A percentile compares a stretch with the other conserved stretches of the same genome.
Conservation (phyloP, 2,888 invertebrate species). For the Metellina segmentata region DNA sequence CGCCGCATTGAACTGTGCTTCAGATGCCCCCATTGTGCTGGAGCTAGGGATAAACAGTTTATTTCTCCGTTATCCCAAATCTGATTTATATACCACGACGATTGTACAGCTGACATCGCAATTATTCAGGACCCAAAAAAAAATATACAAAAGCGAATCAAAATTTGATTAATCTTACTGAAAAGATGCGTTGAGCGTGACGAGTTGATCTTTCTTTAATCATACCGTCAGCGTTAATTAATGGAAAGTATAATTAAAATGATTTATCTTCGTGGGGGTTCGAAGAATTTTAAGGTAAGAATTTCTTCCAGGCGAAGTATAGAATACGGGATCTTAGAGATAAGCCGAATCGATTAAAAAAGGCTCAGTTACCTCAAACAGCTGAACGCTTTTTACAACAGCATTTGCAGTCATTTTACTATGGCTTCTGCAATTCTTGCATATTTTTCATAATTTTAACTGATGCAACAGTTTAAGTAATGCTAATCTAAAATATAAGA, state of each 20-base stretch:
- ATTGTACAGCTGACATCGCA: not conserved
- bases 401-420: too few species aligned
- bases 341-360: not conserved
- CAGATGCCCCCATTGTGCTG: conserved; percentile 36
- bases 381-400: not conserved
- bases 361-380: not conserved
- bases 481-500: too few species aligned
- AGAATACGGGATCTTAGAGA: not conserved
- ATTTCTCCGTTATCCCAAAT: conserved; percentile 43
- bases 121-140: not conserved
- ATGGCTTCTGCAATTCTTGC: too few species aligned
- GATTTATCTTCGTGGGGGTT: not conserved
- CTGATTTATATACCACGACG: conserved; percentile 21
- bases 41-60: conserved; percentile 45
- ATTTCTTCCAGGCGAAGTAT: not conserved
- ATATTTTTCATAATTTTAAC: too few species aligned
- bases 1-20: conserved; percentile 36
- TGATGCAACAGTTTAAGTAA: too few species aligned
- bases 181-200: not conserved
- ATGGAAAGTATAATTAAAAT: conserved; percentile 1
- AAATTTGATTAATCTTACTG: not conserved
- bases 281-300: not conserved
- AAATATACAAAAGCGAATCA: not conserved
- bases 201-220: not conserved
- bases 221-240: not conserved